Evolutionary conservation across 53 echinoderm and acorn worm species (phyloP).

Genomic region (Luidia sarsii): DNA sequence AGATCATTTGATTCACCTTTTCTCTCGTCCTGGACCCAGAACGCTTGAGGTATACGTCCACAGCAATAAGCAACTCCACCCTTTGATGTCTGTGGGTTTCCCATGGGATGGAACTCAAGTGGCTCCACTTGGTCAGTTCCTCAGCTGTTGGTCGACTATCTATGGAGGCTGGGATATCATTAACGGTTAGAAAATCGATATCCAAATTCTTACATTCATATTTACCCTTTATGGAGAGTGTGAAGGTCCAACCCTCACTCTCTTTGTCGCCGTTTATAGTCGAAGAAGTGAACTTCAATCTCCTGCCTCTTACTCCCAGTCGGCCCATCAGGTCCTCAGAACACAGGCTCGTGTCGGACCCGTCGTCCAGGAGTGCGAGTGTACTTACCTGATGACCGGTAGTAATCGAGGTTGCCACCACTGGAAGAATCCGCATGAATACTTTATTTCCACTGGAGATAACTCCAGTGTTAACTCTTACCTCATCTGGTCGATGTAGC

Average conservation of each 20-base stretch:
- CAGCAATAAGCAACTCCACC: constrained; percentile 52
- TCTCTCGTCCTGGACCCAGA: constrained; percentile 58
- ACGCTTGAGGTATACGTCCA: constrained; percentile 53
- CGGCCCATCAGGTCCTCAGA: constrained; percentile 44
- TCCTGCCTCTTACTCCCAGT: constrained; percentile 41
- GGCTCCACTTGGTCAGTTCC: constrained; percentile 43
- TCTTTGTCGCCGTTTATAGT: constrained; percentile 52
- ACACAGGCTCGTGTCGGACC: constrained; percentile 59
- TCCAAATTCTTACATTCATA: constrained; percentile 27
- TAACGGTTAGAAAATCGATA: constrained; percentile 50
- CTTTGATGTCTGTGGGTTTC: constrained; percentile 4
- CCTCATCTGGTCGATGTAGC: constrained; percentile 31
- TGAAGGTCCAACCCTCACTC: constrained; percentile 50
- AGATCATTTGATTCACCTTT: constrained; percentile 54
- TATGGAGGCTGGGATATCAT: constrained; percentile 26
- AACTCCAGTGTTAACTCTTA: constrained; percentile 41
- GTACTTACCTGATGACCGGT: constrained; percentile 61
- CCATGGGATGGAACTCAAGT: constrained; percentile 51
- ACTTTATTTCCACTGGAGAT: constrained; percentile 58
- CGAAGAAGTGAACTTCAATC: constrained; percentile 49
- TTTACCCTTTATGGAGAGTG: constrained; percentile 43
- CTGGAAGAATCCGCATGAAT: constrained; percentile 60
- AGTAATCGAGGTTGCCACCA: constrained; percentile 15
- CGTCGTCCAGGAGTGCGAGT: constrained; percentile 54
- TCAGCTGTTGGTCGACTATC: constrained; percentile 27